These are phyloP conservation scores for Sarcophaga carnaria DNA, from an alignment of 2,888 invertebrate species.

Conservation along the genomic window DNA sequence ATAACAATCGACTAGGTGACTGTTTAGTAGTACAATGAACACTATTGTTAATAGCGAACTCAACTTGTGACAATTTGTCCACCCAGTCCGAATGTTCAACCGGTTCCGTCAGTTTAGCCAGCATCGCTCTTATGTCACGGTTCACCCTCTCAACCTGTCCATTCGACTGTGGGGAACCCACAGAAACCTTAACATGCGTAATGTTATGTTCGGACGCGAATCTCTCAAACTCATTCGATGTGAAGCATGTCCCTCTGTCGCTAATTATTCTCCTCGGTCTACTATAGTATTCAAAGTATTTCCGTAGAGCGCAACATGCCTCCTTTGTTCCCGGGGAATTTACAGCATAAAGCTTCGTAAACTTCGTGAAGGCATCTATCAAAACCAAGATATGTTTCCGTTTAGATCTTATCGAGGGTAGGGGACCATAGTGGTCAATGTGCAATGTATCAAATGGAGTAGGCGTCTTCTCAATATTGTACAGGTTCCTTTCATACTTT, in stretches of 20 bases:
- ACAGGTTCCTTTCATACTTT: constrained; percentile 5
- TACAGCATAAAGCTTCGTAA: constrained; percentile 31
- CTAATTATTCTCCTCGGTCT: constrained; percentile 47
- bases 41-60: constrained; percentile 57
- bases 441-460: constrained; percentile 12
- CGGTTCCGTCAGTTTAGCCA: constrained; percentile 42
- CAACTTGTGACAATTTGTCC: constrained; percentile 28
- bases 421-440: constrained; percentile 40
- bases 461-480: not conserved
- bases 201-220: no score
- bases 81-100: constrained; percentile 34
- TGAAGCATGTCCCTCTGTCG: constrained; percentile 3
- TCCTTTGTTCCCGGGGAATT: constrained; percentile 7
- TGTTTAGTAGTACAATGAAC: constrained; percentile 46
- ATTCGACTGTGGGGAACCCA: no score
- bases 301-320: constrained; percentile 15
- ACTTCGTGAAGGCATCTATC: constrained; percentile 9
- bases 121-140: constrained; percentile 28
- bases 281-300: constrained; percentile 41
- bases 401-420: constrained; percentile 3
- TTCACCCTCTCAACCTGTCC: not conserved
- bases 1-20: constrained; percentile 50
- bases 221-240: no score
- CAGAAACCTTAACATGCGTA: no score
- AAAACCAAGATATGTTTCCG: not conserved